phyloP scores from a whole-genome alignment of 2,113 vertebrate species.

The Apaloderma vittatum region DNA sequence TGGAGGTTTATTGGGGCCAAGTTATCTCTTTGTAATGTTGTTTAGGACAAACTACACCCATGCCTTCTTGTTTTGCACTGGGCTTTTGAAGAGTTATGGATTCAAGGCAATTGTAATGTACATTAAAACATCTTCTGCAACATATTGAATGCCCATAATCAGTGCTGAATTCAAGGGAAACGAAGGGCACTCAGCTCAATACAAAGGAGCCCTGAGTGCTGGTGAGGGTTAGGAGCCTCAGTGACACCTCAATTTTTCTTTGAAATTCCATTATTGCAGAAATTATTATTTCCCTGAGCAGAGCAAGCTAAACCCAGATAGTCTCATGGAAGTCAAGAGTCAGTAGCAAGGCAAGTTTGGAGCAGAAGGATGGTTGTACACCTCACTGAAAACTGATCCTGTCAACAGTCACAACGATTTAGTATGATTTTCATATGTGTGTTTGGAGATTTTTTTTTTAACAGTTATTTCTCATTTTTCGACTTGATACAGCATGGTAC shows the following conservation, averaged over 20 bases:
- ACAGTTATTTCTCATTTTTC: background rate
- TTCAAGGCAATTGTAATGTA: background rate
- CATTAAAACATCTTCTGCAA: background rate
- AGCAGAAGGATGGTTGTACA: background rate
- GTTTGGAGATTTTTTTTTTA: background rate
- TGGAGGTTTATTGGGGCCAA: background rate
- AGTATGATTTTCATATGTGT: background rate
- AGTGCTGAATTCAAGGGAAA: background rate
- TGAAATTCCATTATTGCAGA: background rate
- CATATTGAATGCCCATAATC: background rate
- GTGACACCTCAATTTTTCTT: background rate
- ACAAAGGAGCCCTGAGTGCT: background rate
- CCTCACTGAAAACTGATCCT: background rate
- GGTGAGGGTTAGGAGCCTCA: background rate
- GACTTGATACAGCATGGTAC: background rate
- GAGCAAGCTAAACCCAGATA: background rate
- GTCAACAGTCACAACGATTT: background rate
- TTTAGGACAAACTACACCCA: background rate
- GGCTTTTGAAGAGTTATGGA: background rate
- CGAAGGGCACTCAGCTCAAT: background rate
- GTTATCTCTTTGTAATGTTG: background rate
- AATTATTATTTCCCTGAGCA: background rate
- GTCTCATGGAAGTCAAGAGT: background rate
- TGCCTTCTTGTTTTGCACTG: background rate
- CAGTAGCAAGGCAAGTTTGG: background rate